phyloP scores from a whole-genome alignment of 2,888 invertebrate genomes.

The Zaprionus bogoriensis region DNA sequence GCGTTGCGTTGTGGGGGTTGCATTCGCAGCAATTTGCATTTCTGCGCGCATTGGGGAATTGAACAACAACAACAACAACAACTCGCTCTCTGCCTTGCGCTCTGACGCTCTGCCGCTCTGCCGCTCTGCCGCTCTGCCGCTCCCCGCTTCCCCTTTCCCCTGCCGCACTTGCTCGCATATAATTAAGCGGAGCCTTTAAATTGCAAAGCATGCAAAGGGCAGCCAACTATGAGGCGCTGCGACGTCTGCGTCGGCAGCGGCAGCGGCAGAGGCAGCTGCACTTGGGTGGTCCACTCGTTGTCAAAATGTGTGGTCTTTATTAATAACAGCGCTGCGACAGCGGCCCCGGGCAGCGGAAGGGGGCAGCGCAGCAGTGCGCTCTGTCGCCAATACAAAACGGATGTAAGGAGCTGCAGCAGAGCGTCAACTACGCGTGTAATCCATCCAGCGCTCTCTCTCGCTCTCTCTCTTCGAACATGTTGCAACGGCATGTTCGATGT shows the following conservation, averaged over 20 bases:
- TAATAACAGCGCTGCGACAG: slow-evolving; percentile 77
- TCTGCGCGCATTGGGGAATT: slow-evolving; percentile 67
- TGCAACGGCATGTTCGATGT: slow-evolving; percentile 32
- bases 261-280: slow-evolving; percentile 47
- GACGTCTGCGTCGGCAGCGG: slow-evolving; percentile 17
- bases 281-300: slow-evolving; percentile 82
- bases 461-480: slow-evolving; percentile 57
- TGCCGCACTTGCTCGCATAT: slow-evolving; percentile 53
- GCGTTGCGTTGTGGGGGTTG: slow-evolving; percentile 48
- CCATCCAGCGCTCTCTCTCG: background rate
- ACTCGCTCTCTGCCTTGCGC: slow-evolving; percentile 13
- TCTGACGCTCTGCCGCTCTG: slow-evolving; percentile 6
- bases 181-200: slow-evolving; percentile 75
- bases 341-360: slow-evolving; percentile 1
- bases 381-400: slow-evolving; percentile 78
- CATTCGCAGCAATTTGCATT: slow-evolving; percentile 69
- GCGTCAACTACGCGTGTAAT: slow-evolving; percentile 5
- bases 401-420: slow-evolving; percentile 43
- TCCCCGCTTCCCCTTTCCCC: background rate
- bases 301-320: slow-evolving; percentile 84
- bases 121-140: slow-evolving; percentile 9
- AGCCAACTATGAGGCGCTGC: slow-evolving; percentile 47
- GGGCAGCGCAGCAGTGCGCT: slow-evolving; percentile 6
- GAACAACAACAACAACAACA: slow-evolving; percentile 33
- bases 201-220: slow-evolving; percentile 66